These are phyloP conservation scores for Mobula hypostoma DNA, from an alignment of 2,113 vertebrate species.

Conservation along the genomic window DNA sequence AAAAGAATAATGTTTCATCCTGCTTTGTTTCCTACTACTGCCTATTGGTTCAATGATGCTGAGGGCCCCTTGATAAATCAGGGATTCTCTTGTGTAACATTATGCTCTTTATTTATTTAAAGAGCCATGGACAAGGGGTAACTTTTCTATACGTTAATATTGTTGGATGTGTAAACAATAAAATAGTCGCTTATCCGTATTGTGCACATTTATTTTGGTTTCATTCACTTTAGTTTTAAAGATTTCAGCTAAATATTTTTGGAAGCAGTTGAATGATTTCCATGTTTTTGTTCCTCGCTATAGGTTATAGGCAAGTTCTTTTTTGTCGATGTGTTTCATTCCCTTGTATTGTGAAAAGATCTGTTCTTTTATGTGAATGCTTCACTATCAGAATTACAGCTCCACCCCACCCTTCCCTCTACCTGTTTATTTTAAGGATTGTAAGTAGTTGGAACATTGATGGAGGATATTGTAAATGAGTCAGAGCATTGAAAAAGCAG, in stretches of 20 bases:
- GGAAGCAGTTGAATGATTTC: not conserved
- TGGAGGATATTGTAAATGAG: not conserved
- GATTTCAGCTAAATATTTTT: not conserved
- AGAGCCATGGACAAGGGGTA: not conserved
- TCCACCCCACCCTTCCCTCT: no score
- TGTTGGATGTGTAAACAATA: not conserved
- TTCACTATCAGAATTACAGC: not conserved
- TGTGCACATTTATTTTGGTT: not conserved
- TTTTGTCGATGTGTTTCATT: not conserved
- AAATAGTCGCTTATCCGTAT: not conserved
- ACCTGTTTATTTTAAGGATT: not conserved
- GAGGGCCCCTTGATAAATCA: constrained; percentile 6
- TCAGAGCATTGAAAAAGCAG: not conserved
- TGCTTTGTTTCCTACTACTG: not conserved
- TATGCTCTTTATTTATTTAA: not conserved
- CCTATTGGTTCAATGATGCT: not conserved
- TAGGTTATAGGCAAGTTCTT: not conserved
- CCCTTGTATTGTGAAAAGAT: not conserved
- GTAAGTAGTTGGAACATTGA: not conserved
- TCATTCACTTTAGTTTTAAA: not conserved
- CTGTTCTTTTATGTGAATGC: not conserved
- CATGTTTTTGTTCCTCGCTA: not conserved
- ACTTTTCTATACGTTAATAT: not conserved
- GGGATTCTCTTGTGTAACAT: not conserved
- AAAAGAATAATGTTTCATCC: not conserved